Evolutionary conservation across 2,888 invertebrate genomes (phyloP).

Genomic region (Dioctria rufipes): DNA sequence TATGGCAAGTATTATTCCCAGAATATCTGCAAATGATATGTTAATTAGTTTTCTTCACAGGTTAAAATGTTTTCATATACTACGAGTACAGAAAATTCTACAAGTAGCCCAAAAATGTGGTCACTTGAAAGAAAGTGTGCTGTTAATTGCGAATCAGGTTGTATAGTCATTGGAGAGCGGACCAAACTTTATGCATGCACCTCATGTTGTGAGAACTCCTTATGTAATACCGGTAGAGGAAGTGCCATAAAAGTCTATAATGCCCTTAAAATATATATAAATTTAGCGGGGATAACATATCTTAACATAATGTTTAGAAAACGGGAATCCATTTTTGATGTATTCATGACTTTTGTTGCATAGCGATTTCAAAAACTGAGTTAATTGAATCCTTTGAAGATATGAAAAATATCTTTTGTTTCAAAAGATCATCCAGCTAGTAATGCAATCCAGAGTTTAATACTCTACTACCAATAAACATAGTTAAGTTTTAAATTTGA

Average conservation of each 20-base stretch:
- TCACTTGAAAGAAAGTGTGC: constrained; percentile 87
- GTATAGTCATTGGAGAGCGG: constrained; percentile 90
- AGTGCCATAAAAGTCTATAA: constrained; percentile 67
- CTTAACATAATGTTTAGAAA: not conserved
- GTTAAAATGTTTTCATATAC: constrained; percentile 89
- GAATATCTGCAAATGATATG: not conserved
- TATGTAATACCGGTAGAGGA: constrained; percentile 84
- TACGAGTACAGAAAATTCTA: constrained; percentile 84
- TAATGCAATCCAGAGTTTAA: too few species aligned
- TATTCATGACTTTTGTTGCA: too few species aligned
- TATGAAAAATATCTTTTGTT: too few species aligned
- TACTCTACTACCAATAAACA: too few species aligned
- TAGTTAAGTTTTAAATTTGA: too few species aligned
- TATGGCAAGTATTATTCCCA: constrained; percentile 75
- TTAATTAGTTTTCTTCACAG: constrained; percentile 60
- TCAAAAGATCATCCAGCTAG: too few species aligned
- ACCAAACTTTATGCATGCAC: constrained; percentile 91
- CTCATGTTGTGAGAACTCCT: constrained; percentile 84
- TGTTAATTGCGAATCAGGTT: constrained; percentile 87
- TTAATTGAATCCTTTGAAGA: not conserved
- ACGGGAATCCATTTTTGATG: not conserved
- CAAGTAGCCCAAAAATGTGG: constrained; percentile 86
- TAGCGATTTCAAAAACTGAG: too few species aligned
- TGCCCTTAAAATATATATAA: not conserved
- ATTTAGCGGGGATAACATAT: constrained; percentile 11